These are phyloP conservation scores for Picathartes gymnocephalus DNA, from an alignment of 2,113 vertebrate species.

Conservation along the genomic window DNA sequence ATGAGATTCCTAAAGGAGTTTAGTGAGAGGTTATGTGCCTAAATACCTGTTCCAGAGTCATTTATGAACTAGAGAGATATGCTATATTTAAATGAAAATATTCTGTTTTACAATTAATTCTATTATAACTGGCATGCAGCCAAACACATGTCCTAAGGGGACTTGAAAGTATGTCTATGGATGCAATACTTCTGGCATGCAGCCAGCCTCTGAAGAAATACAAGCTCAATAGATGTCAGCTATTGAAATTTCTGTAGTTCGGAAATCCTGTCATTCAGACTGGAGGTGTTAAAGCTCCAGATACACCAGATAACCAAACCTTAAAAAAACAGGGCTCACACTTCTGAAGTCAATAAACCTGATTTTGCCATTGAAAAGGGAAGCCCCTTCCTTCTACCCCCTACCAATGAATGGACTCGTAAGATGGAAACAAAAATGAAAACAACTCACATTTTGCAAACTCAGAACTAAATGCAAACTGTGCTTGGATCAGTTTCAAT, in stretches of 20 bases:
- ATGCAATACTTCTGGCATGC: neutral
- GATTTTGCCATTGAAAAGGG: neutral
- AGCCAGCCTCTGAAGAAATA: slow-evolving; percentile 1
- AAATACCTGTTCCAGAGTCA: neutral
- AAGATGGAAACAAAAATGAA: neutral
- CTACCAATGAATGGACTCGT: neutral
- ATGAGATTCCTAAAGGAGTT: slow-evolving; percentile 30
- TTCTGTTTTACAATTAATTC: neutral
- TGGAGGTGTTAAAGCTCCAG: neutral
- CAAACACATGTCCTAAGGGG: neutral
- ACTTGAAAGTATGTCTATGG: neutral
- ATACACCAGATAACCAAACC: neutral
- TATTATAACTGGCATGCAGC: slow-evolving; percentile 3
- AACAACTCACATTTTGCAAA: neutral
- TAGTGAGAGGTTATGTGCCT: neutral
- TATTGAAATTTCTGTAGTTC: neutral
- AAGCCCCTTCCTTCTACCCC: neutral
- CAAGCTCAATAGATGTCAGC: slow-evolving; percentile 6
- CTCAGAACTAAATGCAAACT: neutral
- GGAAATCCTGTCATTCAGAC: slow-evolving; percentile 29
- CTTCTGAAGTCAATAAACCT: neutral
- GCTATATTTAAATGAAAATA: slow-evolving; percentile 7
- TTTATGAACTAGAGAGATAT: neutral
- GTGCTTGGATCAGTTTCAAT: neutral
- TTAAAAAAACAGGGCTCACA: neutral